Percentiles rank a stretch among this genome's conserved stretches.
phyloP scores from a whole-genome alignment of 1,140 invertebrate species.

The Rhysida immarginata region DNA sequence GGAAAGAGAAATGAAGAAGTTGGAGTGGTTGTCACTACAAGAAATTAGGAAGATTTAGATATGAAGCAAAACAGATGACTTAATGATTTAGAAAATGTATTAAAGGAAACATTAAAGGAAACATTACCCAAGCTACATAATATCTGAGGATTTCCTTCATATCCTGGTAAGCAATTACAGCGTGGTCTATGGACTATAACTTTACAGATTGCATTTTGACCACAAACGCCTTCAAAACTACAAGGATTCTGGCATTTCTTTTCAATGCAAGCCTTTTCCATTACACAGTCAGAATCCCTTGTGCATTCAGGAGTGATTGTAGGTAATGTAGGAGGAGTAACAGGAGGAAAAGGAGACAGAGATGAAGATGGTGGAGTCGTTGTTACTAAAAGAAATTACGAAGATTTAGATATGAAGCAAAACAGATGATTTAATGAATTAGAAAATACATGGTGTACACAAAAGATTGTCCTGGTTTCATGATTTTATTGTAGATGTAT shows the following conservation, averaged over 20 bases:
- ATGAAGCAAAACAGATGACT: neutral
- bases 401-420: no score
- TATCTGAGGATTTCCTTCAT: constrained; percentile 23
- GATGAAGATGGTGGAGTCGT: neutral
- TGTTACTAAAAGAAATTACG: no score
- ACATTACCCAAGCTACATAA: constrained; percentile 50
- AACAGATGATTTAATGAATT: neutral
- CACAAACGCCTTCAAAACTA: constrained; percentile 20
- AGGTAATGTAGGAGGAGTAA: neutral
- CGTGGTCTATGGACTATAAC: constrained; percentile 22
- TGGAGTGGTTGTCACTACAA: neutral
- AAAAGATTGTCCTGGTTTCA: neutral
- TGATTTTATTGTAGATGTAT: neutral
- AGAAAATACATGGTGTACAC: neutral
- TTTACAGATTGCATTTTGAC: constrained; percentile 23
- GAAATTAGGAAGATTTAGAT: neutral
- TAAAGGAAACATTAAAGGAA: neutral
- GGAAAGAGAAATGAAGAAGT: neutral
- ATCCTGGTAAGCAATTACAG: constrained; percentile 22
- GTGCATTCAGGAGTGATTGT: constrained; percentile 13
- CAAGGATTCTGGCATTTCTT: constrained; percentile 38
- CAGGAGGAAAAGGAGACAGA: neutral
- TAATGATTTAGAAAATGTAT: no score
- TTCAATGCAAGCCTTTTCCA: constrained; percentile 24
- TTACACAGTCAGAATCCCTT: constrained; percentile 19